phyloP scores from a whole-genome alignment of 1,140 invertebrate genomes.

The Coelopa frigida region DNA sequence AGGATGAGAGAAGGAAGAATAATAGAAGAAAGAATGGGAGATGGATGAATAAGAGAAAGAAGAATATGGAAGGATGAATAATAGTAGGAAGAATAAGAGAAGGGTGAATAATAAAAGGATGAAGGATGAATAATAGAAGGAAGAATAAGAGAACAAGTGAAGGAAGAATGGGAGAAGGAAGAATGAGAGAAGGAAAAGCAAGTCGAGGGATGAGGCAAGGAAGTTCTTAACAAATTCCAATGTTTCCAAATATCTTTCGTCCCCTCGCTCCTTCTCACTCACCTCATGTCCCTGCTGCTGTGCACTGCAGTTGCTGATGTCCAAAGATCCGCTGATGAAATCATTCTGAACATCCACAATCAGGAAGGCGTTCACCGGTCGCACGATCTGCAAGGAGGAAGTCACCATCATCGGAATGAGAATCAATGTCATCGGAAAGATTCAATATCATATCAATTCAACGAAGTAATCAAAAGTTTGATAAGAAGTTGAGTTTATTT shows the following conservation, averaged over 20 bases:
- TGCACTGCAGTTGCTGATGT: slow-evolving; percentile 87
- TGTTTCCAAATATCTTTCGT: slow-evolving; percentile 38
- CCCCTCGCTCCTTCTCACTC: slow-evolving; percentile 35
- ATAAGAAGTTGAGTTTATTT: too few species aligned
- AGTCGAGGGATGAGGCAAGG: too few species aligned
- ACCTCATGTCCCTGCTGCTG: slow-evolving; percentile 83
- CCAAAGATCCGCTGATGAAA: slow-evolving; percentile 90
- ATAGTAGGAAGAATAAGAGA: too few species aligned
- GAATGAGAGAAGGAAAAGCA: too few species aligned
- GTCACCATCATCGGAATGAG: neutral
- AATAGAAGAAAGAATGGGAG: neutral
- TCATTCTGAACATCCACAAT: slow-evolving; percentile 98
- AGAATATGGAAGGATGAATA: neutral
- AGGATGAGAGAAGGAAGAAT: too few species aligned
- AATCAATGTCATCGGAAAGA: too few species aligned
- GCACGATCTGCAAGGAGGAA: slow-evolving; percentile 59
- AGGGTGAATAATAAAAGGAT: slow-evolving; percentile 11
- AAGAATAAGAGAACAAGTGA: slow-evolving; percentile 1
- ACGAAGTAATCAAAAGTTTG: too few species aligned
- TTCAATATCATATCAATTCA: too few species aligned
- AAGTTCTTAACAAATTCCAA: neutral
- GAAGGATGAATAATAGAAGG: too few species aligned
- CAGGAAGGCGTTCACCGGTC: slow-evolving; percentile 82
- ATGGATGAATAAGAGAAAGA: neutral
- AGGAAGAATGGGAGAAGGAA: neutral